Percentiles rank a stretch among this genome's conserved stretches.
Conservation (phyloP, 2,888 invertebrate genomes). For the Phoronis australis region DNA sequence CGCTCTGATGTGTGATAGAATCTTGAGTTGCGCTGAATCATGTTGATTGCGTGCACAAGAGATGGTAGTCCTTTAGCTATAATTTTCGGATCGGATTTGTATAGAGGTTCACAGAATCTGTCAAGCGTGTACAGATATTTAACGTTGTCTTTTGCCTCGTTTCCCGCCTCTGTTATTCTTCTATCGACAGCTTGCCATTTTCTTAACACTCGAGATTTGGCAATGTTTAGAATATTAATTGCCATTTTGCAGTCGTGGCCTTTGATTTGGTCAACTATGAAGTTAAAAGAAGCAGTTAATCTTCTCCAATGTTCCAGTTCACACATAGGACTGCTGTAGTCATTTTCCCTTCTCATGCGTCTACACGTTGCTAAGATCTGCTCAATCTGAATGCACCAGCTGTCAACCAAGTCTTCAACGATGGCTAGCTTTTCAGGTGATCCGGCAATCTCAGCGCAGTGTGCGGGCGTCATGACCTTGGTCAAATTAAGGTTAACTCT, state of each 20-base stretch:
- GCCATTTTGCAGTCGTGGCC: constrained; percentile 36
- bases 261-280: constrained; percentile 44
- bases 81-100: constrained; percentile 46
- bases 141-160: constrained; percentile 50
- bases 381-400: constrained; percentile 46
- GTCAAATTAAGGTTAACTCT: too few relatives aligned
- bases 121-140: constrained; percentile 49
- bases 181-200: constrained; percentile 44
- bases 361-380: constrained; percentile 73
- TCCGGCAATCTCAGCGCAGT: constrained; percentile 59
- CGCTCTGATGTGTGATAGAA: constrained; percentile 49
- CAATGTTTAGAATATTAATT: constrained; percentile 41
- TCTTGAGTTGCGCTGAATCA: constrained; percentile 47
- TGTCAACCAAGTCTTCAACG: constrained; percentile 32
- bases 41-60: constrained; percentile 47
- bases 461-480: constrained; percentile 55
- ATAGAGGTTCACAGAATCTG: constrained; percentile 50
- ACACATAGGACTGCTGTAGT: constrained; percentile 70
- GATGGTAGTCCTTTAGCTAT: constrained; percentile 42
- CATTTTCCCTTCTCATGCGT: constrained; percentile 73
- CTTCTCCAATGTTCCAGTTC: constrained; percentile 50
- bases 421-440: constrained; percentile 60
- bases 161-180: constrained; percentile 46
- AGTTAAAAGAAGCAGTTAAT: constrained; percentile 42
- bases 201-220: constrained; percentile 40